Conservation (phyloP, 2,888 invertebrate species). For the Leptopterna dolabrata region DNA sequence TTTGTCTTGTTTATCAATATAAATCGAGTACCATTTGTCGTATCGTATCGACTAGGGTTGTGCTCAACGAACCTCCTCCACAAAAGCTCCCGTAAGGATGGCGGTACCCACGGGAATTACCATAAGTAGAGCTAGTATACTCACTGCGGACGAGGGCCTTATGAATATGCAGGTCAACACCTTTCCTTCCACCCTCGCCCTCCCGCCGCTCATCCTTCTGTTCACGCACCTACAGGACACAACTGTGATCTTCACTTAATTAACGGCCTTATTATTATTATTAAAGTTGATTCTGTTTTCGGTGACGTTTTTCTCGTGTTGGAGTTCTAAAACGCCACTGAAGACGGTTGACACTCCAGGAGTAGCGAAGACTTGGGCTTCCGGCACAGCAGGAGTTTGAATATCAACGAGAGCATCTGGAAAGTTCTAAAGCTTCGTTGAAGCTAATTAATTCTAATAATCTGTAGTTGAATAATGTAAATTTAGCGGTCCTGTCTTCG, state of each 20-base stretch:
- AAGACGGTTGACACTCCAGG: not conserved
- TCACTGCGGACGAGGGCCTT: conserved; percentile 23
- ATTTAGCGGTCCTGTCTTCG: too few species aligned
- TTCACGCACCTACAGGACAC: conserved; percentile 1
- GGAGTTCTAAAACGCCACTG: not conserved
- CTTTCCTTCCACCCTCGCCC: not conserved
- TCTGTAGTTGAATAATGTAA: too few species aligned
- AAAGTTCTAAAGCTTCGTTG: not conserved
- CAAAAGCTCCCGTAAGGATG: not conserved
- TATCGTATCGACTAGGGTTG: not conserved
- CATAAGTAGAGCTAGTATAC: conserved; percentile 30
- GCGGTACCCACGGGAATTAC: conserved; percentile 14
- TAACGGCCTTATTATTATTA: conserved; percentile 24
- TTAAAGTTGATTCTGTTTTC: not conserved
- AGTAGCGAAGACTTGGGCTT: not conserved
- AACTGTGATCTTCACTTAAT: conserved; percentile 29
- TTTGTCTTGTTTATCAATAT: too few species aligned
- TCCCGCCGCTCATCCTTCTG: not conserved
- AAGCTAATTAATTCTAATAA: too few species aligned
- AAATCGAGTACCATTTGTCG: too few species aligned
- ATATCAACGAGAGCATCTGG: not conserved
- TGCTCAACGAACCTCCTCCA: not conserved
- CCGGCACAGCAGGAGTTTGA: not conserved
- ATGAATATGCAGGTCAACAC: conserved; percentile 41
- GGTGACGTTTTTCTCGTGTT: not conserved